These are phyloP conservation scores for Parotocinclus haroldoi DNA, from an alignment of 2,797 vertebrate genomes.

Conservation along the genomic window DNA sequence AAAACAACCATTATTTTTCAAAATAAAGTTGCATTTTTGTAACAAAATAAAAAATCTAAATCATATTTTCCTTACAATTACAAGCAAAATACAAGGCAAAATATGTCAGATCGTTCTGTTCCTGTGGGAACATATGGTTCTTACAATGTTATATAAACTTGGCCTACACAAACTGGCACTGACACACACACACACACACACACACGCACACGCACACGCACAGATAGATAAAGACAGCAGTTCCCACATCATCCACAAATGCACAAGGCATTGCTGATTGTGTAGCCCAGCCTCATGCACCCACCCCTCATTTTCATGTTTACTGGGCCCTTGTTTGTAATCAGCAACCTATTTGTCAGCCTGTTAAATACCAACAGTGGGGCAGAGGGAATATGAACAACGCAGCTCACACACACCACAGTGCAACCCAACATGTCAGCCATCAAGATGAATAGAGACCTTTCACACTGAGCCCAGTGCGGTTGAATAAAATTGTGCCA, in stretches of 20 bases:
- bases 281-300: conserved; percentile 4
- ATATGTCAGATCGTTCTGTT: no score
- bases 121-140: no score
- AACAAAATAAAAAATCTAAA: no score
- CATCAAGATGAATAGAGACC: conserved; percentile 13
- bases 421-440: conserved; percentile 9
- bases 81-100: no score
- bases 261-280: conserved; percentile 17
- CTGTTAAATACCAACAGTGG: conserved; percentile 42
- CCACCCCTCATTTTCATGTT: conserved; percentile 28
- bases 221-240: conserved; percentile 5
- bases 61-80: no score
- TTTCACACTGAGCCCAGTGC: conserved; percentile 13
- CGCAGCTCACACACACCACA: conserved; percentile 17
- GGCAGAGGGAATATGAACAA: conserved; percentile 33
- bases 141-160: no score
- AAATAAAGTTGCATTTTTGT: no score
- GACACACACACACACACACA: conserved; percentile 19
- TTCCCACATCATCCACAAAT: conserved; percentile 29
- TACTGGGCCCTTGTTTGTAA: conserved; percentile 21
- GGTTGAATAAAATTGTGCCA: conserved; percentile 11
- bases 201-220: conserved; percentile 3
- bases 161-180: no score
- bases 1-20: no score
- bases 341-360: conserved; percentile 32